Evolutionary conservation across 2,888 invertebrate species (phyloP), one percentile per base, ranked within the genome.

Genomic region (Nezara viridula): DNA sequence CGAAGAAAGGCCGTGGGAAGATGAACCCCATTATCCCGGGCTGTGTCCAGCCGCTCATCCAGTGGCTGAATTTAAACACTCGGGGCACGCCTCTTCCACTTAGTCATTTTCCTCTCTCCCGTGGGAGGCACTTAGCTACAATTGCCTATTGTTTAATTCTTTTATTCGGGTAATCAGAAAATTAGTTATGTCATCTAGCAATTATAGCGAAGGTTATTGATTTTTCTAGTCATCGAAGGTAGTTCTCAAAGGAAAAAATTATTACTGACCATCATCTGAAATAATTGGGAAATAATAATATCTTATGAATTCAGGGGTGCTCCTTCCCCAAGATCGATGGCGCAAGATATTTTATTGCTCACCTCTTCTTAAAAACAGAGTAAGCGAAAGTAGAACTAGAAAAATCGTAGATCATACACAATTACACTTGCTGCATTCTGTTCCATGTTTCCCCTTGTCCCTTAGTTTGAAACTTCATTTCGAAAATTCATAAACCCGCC

Each of bases 21-120:
- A n/a, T 81, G 81, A 81, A 81, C 81, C 77, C 77, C 40, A 73
- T 73, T 73, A 73, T 77, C 77, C 16, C 2, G 0, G 24, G 77
- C 40, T 73, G 40, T 77, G 77, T 77, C 77, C 77, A 77, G 21
- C 40, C 40, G 24, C 77, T 40, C 40, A 40, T 77, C 77, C 77
- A 77, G 81, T 81, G 81, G 81, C 81, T 81, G 81, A 47, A 81
- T 81, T 81, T 81, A 81, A 81, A 81, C 44, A 81, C 44, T 16
- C 81, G 44, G 37, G 44, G 37, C 81, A 81, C 81, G 44, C 81
- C 81, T 81, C 81, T 81, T 81, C 81, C 81, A 81, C 81, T 81
- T 44, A 81, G 40, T 81, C 66, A 73, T 73, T 73, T 73, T 73
- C 66, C 37, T 73, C 32, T 73, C 66, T 0, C 5, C 66, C 66